Evolutionary conservation across 2,797 vertebrate genomes (phyloP).

Genomic region (Cyclura pinguis): DNA sequence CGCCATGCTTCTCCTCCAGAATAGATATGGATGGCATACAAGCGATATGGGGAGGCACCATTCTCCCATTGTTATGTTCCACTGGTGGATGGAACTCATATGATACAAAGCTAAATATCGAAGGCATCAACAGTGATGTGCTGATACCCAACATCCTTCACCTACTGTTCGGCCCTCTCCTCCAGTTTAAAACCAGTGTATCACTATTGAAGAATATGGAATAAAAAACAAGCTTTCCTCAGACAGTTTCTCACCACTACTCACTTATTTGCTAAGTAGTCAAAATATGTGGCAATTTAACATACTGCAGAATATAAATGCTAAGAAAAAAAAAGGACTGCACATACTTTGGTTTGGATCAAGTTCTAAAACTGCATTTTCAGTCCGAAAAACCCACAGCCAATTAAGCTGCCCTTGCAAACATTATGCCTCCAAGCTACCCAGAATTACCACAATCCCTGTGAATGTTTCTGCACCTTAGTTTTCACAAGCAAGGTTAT

Average conservation of each 20-base stretch:
- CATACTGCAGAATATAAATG: not conserved
- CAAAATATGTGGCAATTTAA: not conserved
- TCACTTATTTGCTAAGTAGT: not conserved
- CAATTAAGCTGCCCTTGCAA: not conserved
- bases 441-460: not conserved
- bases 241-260: not conserved
- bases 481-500: not conserved
- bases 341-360: not conserved
- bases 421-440: accelerated
- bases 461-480: not conserved
- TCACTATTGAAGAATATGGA: not conserved
- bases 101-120: not conserved
- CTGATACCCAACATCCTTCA: not conserved
- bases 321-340: too few species aligned
- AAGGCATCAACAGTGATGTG: too few species aligned
- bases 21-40: too few species aligned
- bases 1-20: too few species aligned
- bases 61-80: not conserved
- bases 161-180: not conserved
- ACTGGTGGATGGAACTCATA: not conserved
- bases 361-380: not conserved
- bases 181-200: not conserved
- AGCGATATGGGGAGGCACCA: too few species aligned
- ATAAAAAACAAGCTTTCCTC: not conserved
- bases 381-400: not conserved